Percentiles rank a stretch among this genome's conserved stretches.
Conservation (phyloP, 2,888 invertebrate genomes). For the Phlogophora meticulosa region DNA sequence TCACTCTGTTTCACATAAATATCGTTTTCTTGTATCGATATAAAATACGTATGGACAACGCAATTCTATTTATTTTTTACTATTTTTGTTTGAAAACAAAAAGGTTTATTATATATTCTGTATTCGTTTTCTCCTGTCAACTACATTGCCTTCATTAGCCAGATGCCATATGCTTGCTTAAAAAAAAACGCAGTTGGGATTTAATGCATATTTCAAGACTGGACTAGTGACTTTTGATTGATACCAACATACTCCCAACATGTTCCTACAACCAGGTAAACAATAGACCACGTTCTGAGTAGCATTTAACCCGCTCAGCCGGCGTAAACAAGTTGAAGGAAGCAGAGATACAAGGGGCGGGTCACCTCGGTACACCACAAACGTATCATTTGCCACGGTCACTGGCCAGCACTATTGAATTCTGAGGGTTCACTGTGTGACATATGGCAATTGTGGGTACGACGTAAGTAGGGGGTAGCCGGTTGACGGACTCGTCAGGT, state of each 20-base stretch:
- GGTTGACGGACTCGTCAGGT: conserved; percentile 10
- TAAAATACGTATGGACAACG: too few species aligned
- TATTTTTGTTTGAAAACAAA: too few species aligned
- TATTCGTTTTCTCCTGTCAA: too few species aligned
- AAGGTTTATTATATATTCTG: too few species aligned
- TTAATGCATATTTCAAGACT: too few species aligned
- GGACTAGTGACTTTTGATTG: too few species aligned
- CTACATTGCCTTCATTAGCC: too few species aligned
- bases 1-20: too few species aligned
- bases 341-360: conserved; percentile 66
- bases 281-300: conserved; percentile 66
- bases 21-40: too few species aligned
- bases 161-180: too few species aligned
- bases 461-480: conserved; percentile 31
- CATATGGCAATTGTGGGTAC: conserved; percentile 58
- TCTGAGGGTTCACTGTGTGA: conserved; percentile 58
- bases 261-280: conserved; percentile 28
- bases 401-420: conserved; percentile 60
- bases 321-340: conserved; percentile 74
- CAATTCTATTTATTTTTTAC: too few species aligned
- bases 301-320: conserved; percentile 73
- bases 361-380: conserved; percentile 54
- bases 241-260: conserved; percentile 21
- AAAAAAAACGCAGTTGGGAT: too few species aligned
- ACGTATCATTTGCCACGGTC: conserved; percentile 73